Conservation (phyloP, 2,888 invertebrate genomes). For the Lochmaea crataegi region DNA sequence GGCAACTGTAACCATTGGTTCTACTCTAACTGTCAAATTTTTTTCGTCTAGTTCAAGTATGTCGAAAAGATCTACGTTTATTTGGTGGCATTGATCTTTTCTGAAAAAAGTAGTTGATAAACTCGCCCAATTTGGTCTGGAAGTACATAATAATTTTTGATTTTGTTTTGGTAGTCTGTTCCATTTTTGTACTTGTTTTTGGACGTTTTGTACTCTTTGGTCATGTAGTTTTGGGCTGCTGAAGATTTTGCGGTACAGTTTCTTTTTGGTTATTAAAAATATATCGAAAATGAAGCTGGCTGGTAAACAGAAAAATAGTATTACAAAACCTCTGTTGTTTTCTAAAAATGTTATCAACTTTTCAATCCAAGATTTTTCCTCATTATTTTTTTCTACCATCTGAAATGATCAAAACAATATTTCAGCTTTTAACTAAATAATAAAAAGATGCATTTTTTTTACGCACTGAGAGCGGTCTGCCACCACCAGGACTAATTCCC, state of each 20-base stretch:
- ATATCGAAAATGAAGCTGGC: slow-evolving; percentile 74
- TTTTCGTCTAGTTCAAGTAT: slow-evolving; percentile 71
- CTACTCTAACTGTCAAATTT: slow-evolving; percentile 71
- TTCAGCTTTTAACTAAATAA: too few relatives aligned
- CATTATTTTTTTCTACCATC: slow-evolving; percentile 34
- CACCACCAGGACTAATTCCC: too few relatives aligned
- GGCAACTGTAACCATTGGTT: slow-evolving; percentile 76
- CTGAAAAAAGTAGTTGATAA: slow-evolving; percentile 76
- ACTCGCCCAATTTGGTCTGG: slow-evolving; percentile 77
- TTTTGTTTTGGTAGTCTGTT: slow-evolving; percentile 65
- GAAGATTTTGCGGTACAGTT: slow-evolving; percentile 60
- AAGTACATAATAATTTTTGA: slow-evolving; percentile 72
- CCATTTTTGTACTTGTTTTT: slow-evolving; percentile 69
- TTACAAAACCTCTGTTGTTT: slow-evolving; percentile 72
- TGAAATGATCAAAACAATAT: slow-evolving; percentile 19
- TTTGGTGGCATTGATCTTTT: slow-evolving; percentile 73
- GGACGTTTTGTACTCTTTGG: slow-evolving; percentile 66
- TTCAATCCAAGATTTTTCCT: slow-evolving; percentile 50
- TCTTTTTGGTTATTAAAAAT: slow-evolving; percentile 63
- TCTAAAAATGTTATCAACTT: slow-evolving; percentile 69
- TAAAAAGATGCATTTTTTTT: too few relatives aligned
- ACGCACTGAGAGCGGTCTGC: too few relatives aligned
- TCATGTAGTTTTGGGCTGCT: slow-evolving; percentile 65
- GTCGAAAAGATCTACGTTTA: slow-evolving; percentile 73
- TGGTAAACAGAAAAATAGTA: slow-evolving; percentile 74